Conservation (phyloP, 2,797 vertebrate genomes). For the Myotis vivesi region DNA sequence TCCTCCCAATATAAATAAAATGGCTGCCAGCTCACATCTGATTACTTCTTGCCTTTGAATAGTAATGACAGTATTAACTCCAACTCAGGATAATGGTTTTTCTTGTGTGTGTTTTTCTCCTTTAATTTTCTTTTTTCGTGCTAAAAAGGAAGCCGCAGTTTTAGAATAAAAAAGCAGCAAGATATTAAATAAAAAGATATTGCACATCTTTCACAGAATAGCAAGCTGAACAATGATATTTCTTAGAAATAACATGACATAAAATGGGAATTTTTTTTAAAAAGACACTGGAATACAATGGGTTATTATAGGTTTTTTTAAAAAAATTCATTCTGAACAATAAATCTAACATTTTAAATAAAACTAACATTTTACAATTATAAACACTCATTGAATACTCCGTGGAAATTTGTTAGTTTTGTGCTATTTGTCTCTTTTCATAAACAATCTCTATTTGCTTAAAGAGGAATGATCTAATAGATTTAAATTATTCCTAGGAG, state of each 20-base stretch:
- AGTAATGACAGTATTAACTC: constrained; percentile 61
- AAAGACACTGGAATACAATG: constrained; percentile 57
- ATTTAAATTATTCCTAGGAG: background rate
- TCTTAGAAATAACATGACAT: constrained; percentile 55
- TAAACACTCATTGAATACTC: constrained; percentile 20
- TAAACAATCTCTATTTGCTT: background rate
- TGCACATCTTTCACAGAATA: constrained; percentile 50
- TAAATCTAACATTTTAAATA: constrained; percentile 47
- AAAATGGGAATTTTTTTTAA: constrained; percentile 56
- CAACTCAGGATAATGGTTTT: constrained; percentile 53
- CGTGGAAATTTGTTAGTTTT: background rate
- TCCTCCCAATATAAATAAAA: constrained; percentile 62
- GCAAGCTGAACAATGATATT: constrained; percentile 35
- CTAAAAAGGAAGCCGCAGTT: constrained; percentile 39
- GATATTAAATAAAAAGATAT: constrained; percentile 58
- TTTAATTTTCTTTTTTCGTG: constrained; percentile 66
- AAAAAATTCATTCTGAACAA: constrained; percentile 36
- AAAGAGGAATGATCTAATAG: background rate
- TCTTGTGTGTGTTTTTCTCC: background rate
- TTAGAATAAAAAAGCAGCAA: constrained; percentile 60
- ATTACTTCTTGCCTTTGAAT: constrained; percentile 64
- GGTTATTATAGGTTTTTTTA: constrained; percentile 13
- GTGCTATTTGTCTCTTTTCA: background rate
- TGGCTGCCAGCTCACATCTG: constrained; percentile 26
- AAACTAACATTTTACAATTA: constrained; percentile 40